Evolutionary conservation across 2,113 vertebrate genomes (phyloP), one percentile per base, ranked within the genome.

Genomic region (Tachysurus fulvidraco): DNA sequence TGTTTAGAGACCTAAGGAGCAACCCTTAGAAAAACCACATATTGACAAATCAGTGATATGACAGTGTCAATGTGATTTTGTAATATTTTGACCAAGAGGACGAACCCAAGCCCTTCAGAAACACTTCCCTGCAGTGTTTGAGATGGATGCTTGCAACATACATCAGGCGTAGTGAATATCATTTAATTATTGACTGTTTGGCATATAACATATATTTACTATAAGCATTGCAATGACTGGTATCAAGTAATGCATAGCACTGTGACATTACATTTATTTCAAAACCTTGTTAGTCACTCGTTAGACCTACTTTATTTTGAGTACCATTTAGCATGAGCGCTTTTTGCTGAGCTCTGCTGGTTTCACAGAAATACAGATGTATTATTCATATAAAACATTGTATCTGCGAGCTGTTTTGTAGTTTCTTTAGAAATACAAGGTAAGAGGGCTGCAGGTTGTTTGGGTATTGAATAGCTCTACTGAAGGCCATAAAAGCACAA

Each of bases 321-420:
- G 54, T 59, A 12, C 25, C 25, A 77, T 17, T 79, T 55, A 79
- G 50, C 23, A 52, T 30, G 60, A 21, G 46, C 44, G 52, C 16
- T 67, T 52, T 44, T 54, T 67, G 62, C 64, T 69, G 44, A 69
- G 64, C 25, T 16, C 64, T 30, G 28, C 10, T 44, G 25, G 36
- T 55, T 69, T 84, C 65, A 23, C n/a, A n/a, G 23, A 59, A 84
- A 52, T 41, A 30, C 71, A 60, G 21, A 16, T 60, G 25, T 28
- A 52, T 79, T 65, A 78, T 74, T 74, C 21, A 25, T 74, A 28
- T 25, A 84, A 84, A 84, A 44, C 28, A 0, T 77, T 25, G 54
- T 28, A 17, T 76, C 28, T 67, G 81, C 25, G 36, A 28, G 67
- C 54, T 77, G 83, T 30, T 78, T 44, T 73, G 8, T n/a, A n/a